These are phyloP conservation scores for Salvator merianae DNA, from an alignment of 2,113 vertebrate species.

Conservation along the genomic window DNA sequence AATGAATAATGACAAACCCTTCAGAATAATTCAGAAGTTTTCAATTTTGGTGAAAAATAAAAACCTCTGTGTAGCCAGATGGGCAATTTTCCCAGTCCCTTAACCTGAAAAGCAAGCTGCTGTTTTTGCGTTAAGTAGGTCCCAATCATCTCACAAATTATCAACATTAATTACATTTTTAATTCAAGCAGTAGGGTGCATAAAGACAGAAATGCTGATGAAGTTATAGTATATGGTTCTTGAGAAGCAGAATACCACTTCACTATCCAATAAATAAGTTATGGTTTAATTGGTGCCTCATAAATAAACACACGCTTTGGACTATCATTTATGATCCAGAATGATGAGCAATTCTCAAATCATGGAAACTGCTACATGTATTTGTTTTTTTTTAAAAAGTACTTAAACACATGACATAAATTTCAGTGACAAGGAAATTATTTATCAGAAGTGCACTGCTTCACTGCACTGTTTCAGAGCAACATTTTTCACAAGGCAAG, in stretches of 20 bases:
- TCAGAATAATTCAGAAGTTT: constrained; percentile 39
- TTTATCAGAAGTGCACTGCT: constrained; percentile 30
- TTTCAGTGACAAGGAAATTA: constrained; percentile 41
- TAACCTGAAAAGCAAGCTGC: constrained; percentile 35
- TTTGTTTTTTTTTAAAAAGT: constrained; percentile 13
- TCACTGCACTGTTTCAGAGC: constrained; percentile 39
- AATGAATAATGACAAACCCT: background rate
- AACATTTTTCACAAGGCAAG: constrained; percentile 39
- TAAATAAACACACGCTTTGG: constrained; percentile 30
- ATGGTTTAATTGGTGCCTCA: constrained; percentile 51
- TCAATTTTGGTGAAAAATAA: constrained; percentile 29
- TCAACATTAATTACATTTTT: constrained; percentile 35
- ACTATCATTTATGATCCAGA: constrained; percentile 6
- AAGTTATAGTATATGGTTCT: background rate
- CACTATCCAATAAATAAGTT: constrained; percentile 43
- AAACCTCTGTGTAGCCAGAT: background rate
- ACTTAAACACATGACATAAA: constrained; percentile 12
- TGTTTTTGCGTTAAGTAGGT: constrained; percentile 38
- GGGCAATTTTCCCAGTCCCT: constrained; percentile 13
- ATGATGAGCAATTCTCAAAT: background rate
- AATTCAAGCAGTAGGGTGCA: constrained; percentile 26
- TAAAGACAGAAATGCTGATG: constrained; percentile 24
- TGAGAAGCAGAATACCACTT: constrained; percentile 19
- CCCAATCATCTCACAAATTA: constrained; percentile 49
- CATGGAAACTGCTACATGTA: constrained; percentile 18